A percentile compares a stretch with the other conserved stretches of the same genome.
These are phyloP conservation scores for Lacanobia oleracea DNA, from an alignment of 2,888 invertebrate species.

Conservation along the genomic window DNA sequence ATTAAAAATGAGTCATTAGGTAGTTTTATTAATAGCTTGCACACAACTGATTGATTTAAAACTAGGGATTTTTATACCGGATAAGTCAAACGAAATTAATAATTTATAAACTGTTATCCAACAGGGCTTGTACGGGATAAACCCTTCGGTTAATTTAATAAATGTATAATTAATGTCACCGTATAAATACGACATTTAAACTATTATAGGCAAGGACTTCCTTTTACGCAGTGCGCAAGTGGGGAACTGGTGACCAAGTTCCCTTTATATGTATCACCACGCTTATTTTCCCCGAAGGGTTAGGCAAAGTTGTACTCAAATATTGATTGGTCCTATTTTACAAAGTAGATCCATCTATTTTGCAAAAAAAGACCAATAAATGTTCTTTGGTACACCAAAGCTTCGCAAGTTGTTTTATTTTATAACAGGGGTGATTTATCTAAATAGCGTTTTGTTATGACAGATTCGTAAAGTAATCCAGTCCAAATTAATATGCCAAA, in stretches of 20 bases:
- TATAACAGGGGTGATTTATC: too few species aligned
- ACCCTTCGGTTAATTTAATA: constrained; percentile 3
- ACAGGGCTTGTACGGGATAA: constrained; percentile 5
- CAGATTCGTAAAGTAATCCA: too few species aligned
- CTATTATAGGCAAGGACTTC: constrained; percentile 19
- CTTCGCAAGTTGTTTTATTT: too few species aligned
- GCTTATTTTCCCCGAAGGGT: too few species aligned
- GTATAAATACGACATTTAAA: constrained; percentile 19
- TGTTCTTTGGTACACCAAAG: too few species aligned
- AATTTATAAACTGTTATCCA: constrained; percentile 18
- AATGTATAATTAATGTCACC: constrained; percentile 1
- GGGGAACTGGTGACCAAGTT: neutral
- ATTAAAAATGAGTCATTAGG: neutral
- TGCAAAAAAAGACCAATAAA: too few species aligned
- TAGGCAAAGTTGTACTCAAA: too few species aligned
- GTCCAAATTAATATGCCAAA: too few species aligned
- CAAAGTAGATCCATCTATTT: too few species aligned
- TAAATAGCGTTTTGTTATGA: too few species aligned
- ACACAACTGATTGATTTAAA: constrained; percentile 13
- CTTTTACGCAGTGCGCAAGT: constrained; percentile 5
- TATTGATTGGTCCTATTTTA: too few species aligned
- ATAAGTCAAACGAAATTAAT: neutral
- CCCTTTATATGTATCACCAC: neutral
- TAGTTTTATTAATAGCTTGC: neutral
- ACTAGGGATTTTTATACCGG: neutral